Percentiles rank a stretch among this genome's conserved stretches.
Conservation (phyloP, 2,888 invertebrate genomes). For the Caenorhabditis wallacei region DNA sequence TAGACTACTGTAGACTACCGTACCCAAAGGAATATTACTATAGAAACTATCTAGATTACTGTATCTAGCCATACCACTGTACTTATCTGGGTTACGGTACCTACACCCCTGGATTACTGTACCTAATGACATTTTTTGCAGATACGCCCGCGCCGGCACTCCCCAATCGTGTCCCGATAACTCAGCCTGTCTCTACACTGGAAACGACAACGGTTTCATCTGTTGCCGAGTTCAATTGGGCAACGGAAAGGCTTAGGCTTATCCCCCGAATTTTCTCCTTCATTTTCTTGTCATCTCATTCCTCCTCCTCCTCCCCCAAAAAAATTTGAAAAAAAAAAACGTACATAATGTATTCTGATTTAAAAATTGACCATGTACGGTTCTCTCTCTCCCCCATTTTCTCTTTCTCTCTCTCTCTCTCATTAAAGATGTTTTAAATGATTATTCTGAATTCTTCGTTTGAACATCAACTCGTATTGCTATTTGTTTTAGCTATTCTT, state of each 20-base stretch:
- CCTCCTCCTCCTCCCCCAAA: constrained; percentile 20
- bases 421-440: no score
- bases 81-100: no score
- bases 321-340: neutral
- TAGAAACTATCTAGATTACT: neutral
- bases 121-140: constrained; percentile 27
- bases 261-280: neutral
- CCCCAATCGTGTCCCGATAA: constrained; percentile 81
- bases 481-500: neutral
- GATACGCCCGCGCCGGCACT: constrained; percentile 80
- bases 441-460: no score
- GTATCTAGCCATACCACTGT: neutral
- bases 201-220: constrained; percentile 82
- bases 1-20: no score
- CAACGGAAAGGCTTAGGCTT: constrained; percentile 57
- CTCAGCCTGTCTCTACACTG: constrained; percentile 82
- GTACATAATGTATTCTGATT: constrained; percentile 33
- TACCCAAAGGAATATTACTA: no score
- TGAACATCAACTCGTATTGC: neutral
- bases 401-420: no score
- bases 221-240: constrained; percentile 82
- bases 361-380: constrained; percentile 37
- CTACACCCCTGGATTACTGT: no score
- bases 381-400: constrained; percentile 4
- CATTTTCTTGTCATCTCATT: constrained; percentile 54